Evolutionary conservation across 2,888 invertebrate species (phyloP).

Genomic region (Pollenia griseotomentosa): DNA sequence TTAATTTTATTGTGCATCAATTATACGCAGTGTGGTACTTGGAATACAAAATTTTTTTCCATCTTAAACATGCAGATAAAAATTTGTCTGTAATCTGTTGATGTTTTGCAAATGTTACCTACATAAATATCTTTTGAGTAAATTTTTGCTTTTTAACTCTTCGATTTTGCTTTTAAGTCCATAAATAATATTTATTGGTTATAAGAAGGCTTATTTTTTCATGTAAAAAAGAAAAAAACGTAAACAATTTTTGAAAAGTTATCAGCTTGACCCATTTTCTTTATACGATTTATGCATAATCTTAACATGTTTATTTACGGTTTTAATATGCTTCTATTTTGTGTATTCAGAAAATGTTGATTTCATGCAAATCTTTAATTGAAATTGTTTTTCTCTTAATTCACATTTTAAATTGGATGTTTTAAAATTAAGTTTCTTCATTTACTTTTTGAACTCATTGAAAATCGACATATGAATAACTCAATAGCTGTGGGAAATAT

Average conservation of each 20-base stretch:
- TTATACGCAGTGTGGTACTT: conserved; percentile 38
- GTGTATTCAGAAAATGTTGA: not conserved
- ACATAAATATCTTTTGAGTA: not conserved
- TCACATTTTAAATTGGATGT: conserved; percentile 8
- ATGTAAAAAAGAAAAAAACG: not conserved
- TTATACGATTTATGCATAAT: not conserved
- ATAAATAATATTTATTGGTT: conserved; percentile 49
- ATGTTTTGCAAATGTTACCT: not conserved
- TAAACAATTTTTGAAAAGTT: conserved; percentile 29
- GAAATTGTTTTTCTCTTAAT: not conserved
- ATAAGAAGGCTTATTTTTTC: not conserved
- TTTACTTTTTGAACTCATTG: not conserved
- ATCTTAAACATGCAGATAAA: too few relatives aligned
- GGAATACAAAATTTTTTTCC: too few relatives aligned
- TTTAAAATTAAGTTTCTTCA: conserved; percentile 2
- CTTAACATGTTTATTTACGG: not conserved
- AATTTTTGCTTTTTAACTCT: not conserved
- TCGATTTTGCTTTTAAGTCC: not conserved
- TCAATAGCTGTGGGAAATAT: too few relatives aligned
- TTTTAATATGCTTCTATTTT: not conserved
- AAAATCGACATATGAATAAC: not conserved
- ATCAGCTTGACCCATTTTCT: conserved; percentile 23
- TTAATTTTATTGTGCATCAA: conserved; percentile 2
- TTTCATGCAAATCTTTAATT: conserved; percentile 37
- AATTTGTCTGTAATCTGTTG: not conserved